phyloP scores from a whole-genome alignment of 2,797 vertebrate species.

The Synaphobranchus kaupii region DNA sequence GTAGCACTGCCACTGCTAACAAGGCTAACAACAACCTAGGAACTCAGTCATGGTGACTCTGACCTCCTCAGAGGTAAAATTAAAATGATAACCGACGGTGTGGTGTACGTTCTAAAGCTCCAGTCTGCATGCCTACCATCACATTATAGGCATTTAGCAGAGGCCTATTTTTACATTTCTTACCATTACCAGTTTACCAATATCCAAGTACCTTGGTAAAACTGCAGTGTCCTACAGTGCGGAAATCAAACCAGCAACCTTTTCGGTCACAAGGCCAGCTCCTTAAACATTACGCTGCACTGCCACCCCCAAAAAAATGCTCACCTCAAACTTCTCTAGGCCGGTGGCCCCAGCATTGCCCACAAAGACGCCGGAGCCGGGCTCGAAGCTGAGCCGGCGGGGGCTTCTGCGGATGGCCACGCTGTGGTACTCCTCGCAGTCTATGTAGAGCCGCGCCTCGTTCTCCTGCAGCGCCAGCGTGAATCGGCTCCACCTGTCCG shows the following conservation, averaged over 20 bases:
- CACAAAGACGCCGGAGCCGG: slow-evolving; percentile 84
- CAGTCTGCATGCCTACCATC: not conserved
- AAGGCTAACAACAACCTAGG: too few species aligned
- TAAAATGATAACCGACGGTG: not conserved
- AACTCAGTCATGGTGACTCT: not conserved
- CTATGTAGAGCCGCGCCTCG: slow-evolving; percentile 78
- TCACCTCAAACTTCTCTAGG: slow-evolving; percentile 83
- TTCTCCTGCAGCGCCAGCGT: slow-evolving; percentile 75
- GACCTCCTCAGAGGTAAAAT: not conserved
- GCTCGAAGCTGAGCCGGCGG: slow-evolving; percentile 73
- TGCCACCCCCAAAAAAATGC: slow-evolving; percentile 35
- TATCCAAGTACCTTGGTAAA: too few species aligned
- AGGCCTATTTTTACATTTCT: too few species aligned
- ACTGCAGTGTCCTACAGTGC: too few species aligned
- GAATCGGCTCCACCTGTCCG: slow-evolving; percentile 83
- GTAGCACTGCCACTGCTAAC: not conserved
- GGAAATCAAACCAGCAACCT: not conserved
- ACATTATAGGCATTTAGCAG: not conserved
- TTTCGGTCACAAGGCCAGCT: too few species aligned
- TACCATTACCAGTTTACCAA: too few species aligned
- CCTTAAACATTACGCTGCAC: too few species aligned
- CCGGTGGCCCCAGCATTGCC: slow-evolving; percentile 84
- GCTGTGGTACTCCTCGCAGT: slow-evolving; percentile 82
- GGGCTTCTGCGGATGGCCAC: slow-evolving; percentile 69
- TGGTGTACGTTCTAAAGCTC: not conserved